A percentile compares a stretch with the other conserved stretches of the same genome.
These are phyloP conservation scores for Periophthalmus modestus DNA, from an alignment of 2,113 vertebrate genomes.

Conservation along the genomic window DNA sequence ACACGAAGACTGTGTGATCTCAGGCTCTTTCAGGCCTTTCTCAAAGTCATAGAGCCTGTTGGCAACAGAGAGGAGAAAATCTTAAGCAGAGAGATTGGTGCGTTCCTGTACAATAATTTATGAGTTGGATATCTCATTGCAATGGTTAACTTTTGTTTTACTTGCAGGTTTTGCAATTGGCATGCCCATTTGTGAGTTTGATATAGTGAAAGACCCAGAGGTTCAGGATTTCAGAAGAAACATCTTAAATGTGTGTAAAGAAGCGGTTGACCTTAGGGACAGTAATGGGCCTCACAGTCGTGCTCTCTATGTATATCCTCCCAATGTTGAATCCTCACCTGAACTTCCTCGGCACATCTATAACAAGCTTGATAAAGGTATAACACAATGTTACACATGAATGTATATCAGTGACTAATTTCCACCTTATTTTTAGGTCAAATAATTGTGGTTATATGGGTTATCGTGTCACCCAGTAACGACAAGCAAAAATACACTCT, in stretches of 20 bases:
- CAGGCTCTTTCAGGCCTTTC: constrained; percentile 93
- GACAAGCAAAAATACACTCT: constrained; percentile 98
- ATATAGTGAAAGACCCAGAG: constrained; percentile 97
- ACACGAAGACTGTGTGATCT: constrained; percentile 95
- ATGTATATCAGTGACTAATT: background rate
- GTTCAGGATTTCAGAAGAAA: constrained; percentile 98
- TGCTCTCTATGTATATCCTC: constrained; percentile 96
- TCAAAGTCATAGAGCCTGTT: constrained; percentile 98
- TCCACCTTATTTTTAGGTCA: constrained; percentile 81
- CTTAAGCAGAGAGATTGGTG: constrained; percentile 98
- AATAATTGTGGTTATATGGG: constrained; percentile 99
- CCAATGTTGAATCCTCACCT: constrained; percentile 93
- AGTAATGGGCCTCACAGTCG: constrained; percentile 89
- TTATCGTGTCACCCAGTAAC: constrained; percentile 97
- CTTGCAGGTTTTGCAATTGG: constrained; percentile 95
- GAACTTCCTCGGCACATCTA: constrained; percentile 97
- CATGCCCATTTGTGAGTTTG: constrained; percentile 98
- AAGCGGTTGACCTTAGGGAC: constrained; percentile 94
- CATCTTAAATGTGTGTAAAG: constrained; percentile 98
- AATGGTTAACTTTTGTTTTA: background rate
- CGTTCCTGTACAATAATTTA: constrained; percentile 23
- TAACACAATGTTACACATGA: background rate
- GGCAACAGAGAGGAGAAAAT: constrained; percentile 99
- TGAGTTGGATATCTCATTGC: background rate
- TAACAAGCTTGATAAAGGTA: constrained; percentile 98